phyloP scores from a whole-genome alignment of 2,113 vertebrate genomes.

The Anguilla japonica region DNA sequence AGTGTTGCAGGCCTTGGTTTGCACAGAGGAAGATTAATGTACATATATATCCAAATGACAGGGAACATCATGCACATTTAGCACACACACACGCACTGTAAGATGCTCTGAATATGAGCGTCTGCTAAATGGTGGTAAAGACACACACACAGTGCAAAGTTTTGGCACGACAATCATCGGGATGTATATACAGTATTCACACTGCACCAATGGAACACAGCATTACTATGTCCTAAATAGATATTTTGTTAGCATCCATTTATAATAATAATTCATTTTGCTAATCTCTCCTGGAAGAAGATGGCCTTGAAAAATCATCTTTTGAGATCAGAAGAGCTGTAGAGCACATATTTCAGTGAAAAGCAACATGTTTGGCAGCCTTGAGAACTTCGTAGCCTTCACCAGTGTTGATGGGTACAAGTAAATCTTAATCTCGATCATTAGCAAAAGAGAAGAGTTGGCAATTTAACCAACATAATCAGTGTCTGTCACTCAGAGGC shows the following conservation, averaged over 20 bases:
- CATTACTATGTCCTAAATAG: not conserved
- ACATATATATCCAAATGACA: too few species aligned
- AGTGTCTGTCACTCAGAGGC: not conserved
- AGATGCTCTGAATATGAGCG: too few species aligned
- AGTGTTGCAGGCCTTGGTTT: not conserved
- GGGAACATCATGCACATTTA: not conserved
- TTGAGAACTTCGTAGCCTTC: not conserved
- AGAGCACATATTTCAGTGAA: not conserved
- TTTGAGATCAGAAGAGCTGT: not conserved
- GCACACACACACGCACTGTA: too few species aligned
- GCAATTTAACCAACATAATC: too few species aligned
- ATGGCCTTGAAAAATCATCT: not conserved
- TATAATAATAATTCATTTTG: not conserved
- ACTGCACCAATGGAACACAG: not conserved
- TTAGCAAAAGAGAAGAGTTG: too few species aligned
- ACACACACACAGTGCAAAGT: too few species aligned
- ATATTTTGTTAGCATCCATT: not conserved
- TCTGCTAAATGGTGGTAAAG: too few species aligned
- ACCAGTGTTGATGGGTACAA: too few species aligned
- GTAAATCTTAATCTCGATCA: too few species aligned
- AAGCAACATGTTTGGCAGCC: not conserved
- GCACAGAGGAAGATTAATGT: not conserved
- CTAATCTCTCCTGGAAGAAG: not conserved
- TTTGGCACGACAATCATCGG: not conserved
- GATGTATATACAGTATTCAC: not conserved